phyloP scores from a whole-genome alignment of 2,113 vertebrate genomes.

The Pungitius pungitius region DNA sequence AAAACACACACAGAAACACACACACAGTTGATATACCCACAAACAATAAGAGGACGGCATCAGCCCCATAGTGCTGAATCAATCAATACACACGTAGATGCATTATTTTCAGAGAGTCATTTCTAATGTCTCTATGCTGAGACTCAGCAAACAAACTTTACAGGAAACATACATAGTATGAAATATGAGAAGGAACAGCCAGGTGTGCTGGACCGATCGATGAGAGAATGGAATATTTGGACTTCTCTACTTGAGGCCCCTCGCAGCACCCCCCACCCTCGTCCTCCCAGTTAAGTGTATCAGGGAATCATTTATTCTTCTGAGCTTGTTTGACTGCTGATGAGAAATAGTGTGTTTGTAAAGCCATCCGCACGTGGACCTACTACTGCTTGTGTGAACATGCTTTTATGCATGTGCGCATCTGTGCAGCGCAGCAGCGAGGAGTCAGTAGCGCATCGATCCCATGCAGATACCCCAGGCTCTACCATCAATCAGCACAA shows the following conservation, averaged over 20 bases:
- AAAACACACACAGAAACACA: neutral
- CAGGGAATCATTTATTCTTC: slow-evolving; percentile 51
- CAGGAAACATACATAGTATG: neutral
- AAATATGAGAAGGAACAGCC: slow-evolving; percentile 9
- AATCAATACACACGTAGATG: neutral
- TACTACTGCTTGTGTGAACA: slow-evolving; percentile 17
- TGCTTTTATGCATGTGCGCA: slow-evolving; percentile 35
- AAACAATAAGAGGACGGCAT: neutral
- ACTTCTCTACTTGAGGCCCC: slow-evolving; percentile 23
- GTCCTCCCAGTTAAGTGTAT: slow-evolving; percentile 34
- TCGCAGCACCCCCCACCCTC: neutral
- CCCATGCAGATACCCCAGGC: slow-evolving; percentile 27
- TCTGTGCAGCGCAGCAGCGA: slow-evolving; percentile 35
- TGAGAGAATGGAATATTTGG: slow-evolving; percentile 54
- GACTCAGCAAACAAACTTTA: neutral
- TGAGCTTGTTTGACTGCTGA: slow-evolving; percentile 1
- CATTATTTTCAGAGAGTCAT: neutral
- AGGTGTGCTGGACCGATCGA: slow-evolving; percentile 27
- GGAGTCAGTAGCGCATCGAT: slow-evolving; percentile 48
- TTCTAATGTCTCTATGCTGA: neutral
- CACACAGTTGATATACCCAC: neutral
- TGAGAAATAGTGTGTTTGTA: slow-evolving; percentile 6
- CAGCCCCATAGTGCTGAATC: neutral
- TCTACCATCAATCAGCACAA: slow-evolving; percentile 49
- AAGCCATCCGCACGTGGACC: slow-evolving; percentile 2